Evolutionary conservation across 2,888 invertebrate genomes (phyloP).

Genomic region (Ophion obscuratus): DNA sequence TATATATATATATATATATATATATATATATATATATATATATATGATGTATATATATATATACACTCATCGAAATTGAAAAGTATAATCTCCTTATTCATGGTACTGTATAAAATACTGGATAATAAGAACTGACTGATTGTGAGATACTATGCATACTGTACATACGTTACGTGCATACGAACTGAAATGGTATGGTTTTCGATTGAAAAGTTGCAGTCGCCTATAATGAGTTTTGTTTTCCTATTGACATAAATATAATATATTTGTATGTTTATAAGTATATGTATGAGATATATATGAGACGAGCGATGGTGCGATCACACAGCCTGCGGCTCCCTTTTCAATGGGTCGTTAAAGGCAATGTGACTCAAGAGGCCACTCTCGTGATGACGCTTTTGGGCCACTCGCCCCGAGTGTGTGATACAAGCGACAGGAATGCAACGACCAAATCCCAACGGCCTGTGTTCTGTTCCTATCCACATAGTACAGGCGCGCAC

Average conservation of each 20-base stretch:
- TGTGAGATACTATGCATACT: too few relatives aligned
- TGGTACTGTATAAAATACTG: too few relatives aligned
- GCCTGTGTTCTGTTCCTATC: slow-evolving; percentile 26
- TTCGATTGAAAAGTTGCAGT: background rate
- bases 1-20: too few relatives aligned
- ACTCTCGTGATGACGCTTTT: slow-evolving; percentile 6
- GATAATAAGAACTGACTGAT: too few relatives aligned
- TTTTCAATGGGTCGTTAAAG: slow-evolving; percentile 23
- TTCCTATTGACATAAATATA: background rate
- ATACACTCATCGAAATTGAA: too few relatives aligned
- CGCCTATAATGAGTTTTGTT: background rate
- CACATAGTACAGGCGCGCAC: background rate
- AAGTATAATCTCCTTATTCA: too few relatives aligned
- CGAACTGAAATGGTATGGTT: too few relatives aligned
- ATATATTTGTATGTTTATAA: background rate
- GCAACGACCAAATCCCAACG: slow-evolving; percentile 67
- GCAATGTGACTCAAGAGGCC: slow-evolving; percentile 25
- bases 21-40: too few relatives aligned
- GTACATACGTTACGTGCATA: too few relatives aligned
- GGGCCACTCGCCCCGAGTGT: background rate
- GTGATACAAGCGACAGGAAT: slow-evolving; percentile 74
- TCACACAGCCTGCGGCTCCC: background rate
- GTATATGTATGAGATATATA: background rate
- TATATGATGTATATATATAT: too few relatives aligned
- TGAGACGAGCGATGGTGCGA: slow-evolving; percentile 21